Conservation (phyloP, 2,797 vertebrate genomes). For the Microcaecilia unicolor region DNA sequence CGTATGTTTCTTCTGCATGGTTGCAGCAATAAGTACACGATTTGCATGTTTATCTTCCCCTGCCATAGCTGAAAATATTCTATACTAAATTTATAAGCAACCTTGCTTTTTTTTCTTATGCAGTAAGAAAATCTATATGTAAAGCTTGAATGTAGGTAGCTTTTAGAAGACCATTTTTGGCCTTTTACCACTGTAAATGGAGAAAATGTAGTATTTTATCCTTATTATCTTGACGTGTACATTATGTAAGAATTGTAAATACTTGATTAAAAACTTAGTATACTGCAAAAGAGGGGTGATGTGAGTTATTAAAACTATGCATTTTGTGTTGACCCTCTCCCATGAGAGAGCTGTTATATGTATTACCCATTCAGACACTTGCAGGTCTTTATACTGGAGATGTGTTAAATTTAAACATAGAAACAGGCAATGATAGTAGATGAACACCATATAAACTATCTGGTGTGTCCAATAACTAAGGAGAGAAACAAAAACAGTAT, state of each 20-base stretch:
- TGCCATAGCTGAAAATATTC: constrained; percentile 9
- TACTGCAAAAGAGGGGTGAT: constrained; percentile 17
- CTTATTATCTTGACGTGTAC: constrained; percentile 33
- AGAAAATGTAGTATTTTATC: constrained; percentile 9
- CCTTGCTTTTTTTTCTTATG: constrained; percentile 14
- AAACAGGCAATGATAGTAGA: too few relatives aligned
- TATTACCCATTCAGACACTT: too few relatives aligned
- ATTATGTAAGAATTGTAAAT: constrained; percentile 54
- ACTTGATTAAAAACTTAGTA: constrained; percentile 45
- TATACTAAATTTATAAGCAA: constrained; percentile 27
- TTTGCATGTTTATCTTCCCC: not conserved
- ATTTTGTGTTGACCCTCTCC: too few relatives aligned
- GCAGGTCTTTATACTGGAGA: too few relatives aligned
- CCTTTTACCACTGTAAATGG: constrained; percentile 21
- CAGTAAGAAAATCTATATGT: constrained; percentile 32
- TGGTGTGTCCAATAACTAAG: too few relatives aligned
- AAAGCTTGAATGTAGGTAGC: constrained; percentile 13
- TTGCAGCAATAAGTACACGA: constrained; percentile 23
- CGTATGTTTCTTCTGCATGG: constrained; percentile 15
- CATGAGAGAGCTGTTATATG: too few relatives aligned
- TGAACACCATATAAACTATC: too few relatives aligned
- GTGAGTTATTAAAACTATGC: too few relatives aligned
- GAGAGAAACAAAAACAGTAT: too few relatives aligned
- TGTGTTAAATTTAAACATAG: too few relatives aligned
- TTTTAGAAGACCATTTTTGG: too few relatives aligned